Percentiles rank a stretch among this genome's conserved stretches.
Conservation (phyloP, 2,797 vertebrate genomes). For the Lithobates pipiens region DNA sequence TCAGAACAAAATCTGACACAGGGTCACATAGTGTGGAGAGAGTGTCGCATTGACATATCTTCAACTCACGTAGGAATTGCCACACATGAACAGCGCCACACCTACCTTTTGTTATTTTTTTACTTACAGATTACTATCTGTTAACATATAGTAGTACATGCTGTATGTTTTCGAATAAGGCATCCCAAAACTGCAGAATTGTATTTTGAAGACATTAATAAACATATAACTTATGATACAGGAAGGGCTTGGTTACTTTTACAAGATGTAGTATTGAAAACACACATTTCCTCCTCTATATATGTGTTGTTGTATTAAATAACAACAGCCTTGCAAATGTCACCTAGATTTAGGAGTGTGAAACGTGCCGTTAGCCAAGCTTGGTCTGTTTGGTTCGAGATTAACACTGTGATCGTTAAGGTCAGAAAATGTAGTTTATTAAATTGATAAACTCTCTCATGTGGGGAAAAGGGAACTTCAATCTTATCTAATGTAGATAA, state of each 20-base stretch:
- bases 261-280: background rate
- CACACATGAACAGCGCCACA: too few relatives aligned
- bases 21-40: too few relatives aligned
- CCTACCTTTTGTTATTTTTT: too few relatives aligned
- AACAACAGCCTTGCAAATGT: constrained; percentile 23
- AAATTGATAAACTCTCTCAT: constrained; percentile 43
- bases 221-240: background rate
- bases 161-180: too few relatives aligned
- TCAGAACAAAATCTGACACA: too few relatives aligned
- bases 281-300: background rate
- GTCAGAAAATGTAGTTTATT: constrained; percentile 17
- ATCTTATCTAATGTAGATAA: constrained; percentile 28
- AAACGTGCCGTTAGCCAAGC: background rate
- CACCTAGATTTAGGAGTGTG: constrained; percentile 17
- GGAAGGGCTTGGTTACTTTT: background rate
- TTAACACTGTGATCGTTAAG: constrained; percentile 26
- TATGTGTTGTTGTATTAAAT: background rate
- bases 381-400: constrained; percentile 24
- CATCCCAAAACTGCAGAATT: too few relatives aligned
- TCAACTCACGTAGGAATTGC: too few relatives aligned
- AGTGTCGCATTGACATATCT: too few relatives aligned
- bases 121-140: too few relatives aligned
- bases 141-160: too few relatives aligned
- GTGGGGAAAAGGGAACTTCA: constrained; percentile 2
- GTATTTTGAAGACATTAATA: too few relatives aligned